Evolutionary conservation across 2,888 invertebrate species (phyloP), one percentile per base, ranked within the genome.

Genomic region (Amblyjoppa proteus): DNA sequence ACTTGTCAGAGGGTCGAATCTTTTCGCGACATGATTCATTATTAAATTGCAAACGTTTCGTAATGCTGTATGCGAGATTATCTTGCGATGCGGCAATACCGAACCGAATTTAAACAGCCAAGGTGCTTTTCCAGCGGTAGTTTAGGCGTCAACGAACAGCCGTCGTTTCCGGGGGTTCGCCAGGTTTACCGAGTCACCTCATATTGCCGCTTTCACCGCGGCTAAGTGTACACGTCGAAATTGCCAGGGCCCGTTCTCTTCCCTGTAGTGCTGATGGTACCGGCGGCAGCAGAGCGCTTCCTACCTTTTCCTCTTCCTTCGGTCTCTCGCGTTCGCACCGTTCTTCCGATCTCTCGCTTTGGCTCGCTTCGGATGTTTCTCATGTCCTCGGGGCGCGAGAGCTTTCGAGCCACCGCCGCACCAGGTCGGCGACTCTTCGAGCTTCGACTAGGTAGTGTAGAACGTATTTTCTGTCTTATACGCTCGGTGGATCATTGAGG

Each of bases 101-200:
- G 31, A 64, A 13, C 6, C 28, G 31, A 64, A 80, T 77, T 80
- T 83, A 68, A 53, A 53, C 61, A 16, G 61, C 56, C 3, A 31
- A 25, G 25, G 34, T 45, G 31, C 49, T 16, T 41, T 53, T 38
- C 53, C 38, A n/a, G 38, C 76, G 53, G 68, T 58, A 80, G 73
- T 80, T 83, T 80, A 49, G 68, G 71, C 51, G 53, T 28, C 68
- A 78, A 45, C 73, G 73, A 70, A 68, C 74, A 49, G 71, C 56
- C 28, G 51, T 73, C 49, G 25, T 64, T 41, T 28, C 66, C 64
- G 49, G 64, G 68, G 49, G 64, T 68, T 70, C 76, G 75, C 53
- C 53, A 82, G 83, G 83, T 83, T 85, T 83, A 83, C 83, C 80
- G 71, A 85, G 85, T 80, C 85, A 85, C 85, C 85, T 85, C 84